These are phyloP conservation scores for Pseudonaja textilis DNA, from an alignment of 2,113 vertebrate species.

Conservation along the genomic window DNA sequence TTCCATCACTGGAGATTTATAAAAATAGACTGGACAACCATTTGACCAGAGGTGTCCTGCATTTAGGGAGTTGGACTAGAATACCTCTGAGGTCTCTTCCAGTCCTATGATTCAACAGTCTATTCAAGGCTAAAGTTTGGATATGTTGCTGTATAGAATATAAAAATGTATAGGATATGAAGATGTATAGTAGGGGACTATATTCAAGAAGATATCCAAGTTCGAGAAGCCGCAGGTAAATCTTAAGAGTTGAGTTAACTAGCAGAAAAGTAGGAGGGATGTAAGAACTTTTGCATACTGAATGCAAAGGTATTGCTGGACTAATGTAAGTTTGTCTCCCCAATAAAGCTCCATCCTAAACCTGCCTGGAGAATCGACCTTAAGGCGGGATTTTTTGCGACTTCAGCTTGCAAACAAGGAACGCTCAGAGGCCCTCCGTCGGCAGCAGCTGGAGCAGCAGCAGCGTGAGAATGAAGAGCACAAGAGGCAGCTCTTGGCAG, in stretches of 20 bases:
- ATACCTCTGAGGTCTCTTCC: neutral
- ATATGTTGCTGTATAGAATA: neutral
- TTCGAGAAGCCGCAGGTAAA: neutral
- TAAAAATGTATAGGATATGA: too few species aligned
- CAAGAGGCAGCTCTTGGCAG: conserved; percentile 92
- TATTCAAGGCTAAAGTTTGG: neutral
- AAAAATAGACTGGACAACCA: neutral
- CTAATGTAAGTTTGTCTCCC: conserved; percentile 3
- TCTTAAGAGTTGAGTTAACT: neutral
- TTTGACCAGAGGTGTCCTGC: neutral
- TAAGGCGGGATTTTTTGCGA: conserved; percentile 92
- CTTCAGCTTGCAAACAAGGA: conserved; percentile 98
- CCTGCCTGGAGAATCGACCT: conserved; percentile 92
- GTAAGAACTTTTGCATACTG: neutral
- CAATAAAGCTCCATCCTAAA: conserved; percentile 89
- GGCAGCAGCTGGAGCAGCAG: conserved; percentile 98
- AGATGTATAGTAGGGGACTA: neutral
- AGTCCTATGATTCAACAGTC: neutral
- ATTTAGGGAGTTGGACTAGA: neutral
- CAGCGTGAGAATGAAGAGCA: conserved; percentile 94
- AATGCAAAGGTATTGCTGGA: neutral
- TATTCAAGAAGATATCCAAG: neutral
- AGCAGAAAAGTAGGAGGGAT: too few species aligned
- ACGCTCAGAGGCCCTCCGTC: conserved; percentile 88
- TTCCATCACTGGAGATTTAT: neutral